These are phyloP conservation scores for Erynnis tages DNA, from an alignment of 2,888 invertebrate species.

Conservation along the genomic window DNA sequence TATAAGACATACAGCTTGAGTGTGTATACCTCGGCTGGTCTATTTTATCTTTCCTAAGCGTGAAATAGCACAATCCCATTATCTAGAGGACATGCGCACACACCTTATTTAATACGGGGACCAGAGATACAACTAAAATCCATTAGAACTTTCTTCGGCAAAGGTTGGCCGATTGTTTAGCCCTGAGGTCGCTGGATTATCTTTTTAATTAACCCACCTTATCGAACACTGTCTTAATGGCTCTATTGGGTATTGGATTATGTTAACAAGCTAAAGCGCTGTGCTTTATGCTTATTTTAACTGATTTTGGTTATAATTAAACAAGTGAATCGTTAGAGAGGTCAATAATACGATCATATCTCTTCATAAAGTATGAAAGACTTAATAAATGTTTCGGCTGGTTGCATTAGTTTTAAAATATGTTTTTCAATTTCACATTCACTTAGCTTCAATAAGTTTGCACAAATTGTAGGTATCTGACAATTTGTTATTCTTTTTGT, in stretches of 20 bases:
- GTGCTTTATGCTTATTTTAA: background rate
- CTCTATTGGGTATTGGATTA: slow-evolving; percentile 6
- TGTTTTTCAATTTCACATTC: too few species aligned
- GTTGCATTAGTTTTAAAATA: too few species aligned
- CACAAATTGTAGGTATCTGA: too few species aligned
- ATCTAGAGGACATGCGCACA: slow-evolving; percentile 14
- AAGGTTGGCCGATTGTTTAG: slow-evolving; percentile 12
- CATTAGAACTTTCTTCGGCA: slow-evolving; percentile 21
- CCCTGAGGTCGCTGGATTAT: slow-evolving; percentile 5
- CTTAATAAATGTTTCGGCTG: too few species aligned
- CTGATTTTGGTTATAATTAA: background rate
- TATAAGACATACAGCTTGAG: too few species aligned
- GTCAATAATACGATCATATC: too few species aligned
- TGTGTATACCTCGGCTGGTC: too few species aligned
- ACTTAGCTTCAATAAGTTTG: too few species aligned
- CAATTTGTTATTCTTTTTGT: too few species aligned
- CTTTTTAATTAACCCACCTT: slow-evolving; percentile 20
- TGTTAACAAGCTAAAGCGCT: background rate
- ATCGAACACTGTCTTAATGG: slow-evolving; percentile 14
- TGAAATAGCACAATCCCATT: slow-evolving; percentile 17
- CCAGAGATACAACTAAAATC: slow-evolving; percentile 22
- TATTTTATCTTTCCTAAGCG: slow-evolving; percentile 12
- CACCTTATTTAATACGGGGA: slow-evolving; percentile 14
- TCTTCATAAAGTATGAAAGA: too few species aligned
- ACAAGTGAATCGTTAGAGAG: background rate